Evolutionary conservation across 2,797 vertebrate species (phyloP), one percentile per base, ranked within the genome.

Genomic region (Tympanoctomys barrerae): DNA sequence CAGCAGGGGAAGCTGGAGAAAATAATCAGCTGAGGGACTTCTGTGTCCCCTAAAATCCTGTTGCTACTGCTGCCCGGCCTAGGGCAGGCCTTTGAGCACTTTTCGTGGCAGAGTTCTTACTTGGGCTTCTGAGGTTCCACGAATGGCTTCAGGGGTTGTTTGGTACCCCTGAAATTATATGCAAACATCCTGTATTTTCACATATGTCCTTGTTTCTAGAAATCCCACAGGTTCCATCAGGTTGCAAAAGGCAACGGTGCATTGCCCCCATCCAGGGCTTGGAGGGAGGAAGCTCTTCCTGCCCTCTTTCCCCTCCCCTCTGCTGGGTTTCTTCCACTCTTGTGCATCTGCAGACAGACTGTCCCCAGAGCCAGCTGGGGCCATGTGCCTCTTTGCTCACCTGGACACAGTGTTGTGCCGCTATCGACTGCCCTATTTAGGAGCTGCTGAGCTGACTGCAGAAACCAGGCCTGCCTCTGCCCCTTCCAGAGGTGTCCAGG

Each of bases 351-450:
- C 52, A 39, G 33, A 28, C 88, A 87, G 88, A 68, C 64, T 94
- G 94, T 97, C 92, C 75, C 94, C 90, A 89, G 92, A 94, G 95
- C 49, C 88, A 64, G 64, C 82, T 36, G 75, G 81, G 68, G 64
- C 87, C 31, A 3, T 77, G 96, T 81, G 92, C 94, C 70, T 94
- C 79, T 87, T 49, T 61, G 94, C 83, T 94, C 95, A 95, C 95
- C 95, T 94, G 84, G 95, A 83, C 97, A 83, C 66, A 52, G 90
- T 52, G 62, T 95, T 31, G 31, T 42, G 92, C 95, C 89, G 93
- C 97, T 97, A 96, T 97, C 52, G 94, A 98, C 98, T 97, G 98
- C 96, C 98, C 98, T 97, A 98, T 94, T 98, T 98, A 97, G 81
- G 93, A 96, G 94, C 87, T 94, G 73, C 90, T 88, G 82, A 97